Percentiles rank a stretch among this genome's conserved stretches.
Evolutionary conservation across 2,888 invertebrate genomes (phyloP).

Genomic region (Lithosia quadra): DNA sequence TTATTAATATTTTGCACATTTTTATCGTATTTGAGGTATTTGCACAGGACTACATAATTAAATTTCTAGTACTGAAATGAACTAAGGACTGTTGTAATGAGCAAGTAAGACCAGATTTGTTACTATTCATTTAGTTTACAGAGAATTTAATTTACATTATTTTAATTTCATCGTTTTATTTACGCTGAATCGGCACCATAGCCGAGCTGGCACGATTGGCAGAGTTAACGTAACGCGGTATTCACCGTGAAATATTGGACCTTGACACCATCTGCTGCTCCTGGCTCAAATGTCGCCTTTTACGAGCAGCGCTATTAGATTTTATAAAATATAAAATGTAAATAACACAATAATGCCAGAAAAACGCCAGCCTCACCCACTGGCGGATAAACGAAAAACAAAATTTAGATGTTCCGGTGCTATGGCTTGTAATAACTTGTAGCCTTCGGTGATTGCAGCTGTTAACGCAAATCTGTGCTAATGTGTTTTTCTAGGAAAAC

Average conservation of each 20-base stretch:
- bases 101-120: not conserved
- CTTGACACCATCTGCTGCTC: constrained; percentile 51
- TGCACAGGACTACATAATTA: too few relatives aligned
- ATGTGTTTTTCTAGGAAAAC: constrained; percentile 8
- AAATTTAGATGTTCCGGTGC: constrained; percentile 26
- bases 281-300: constrained; percentile 46
- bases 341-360: constrained; percentile 35
- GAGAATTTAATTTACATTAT: not conserved
- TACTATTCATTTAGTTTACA: not conserved
- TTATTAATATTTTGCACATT: not conserved
- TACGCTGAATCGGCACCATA: constrained; percentile 15
- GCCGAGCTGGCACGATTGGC: constrained; percentile 35
- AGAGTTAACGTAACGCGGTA: constrained; percentile 35
- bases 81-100: not conserved
- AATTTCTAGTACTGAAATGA: too few relatives aligned
- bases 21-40: not conserved
- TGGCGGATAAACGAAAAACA: constrained; percentile 26
- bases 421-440: constrained; percentile 31
- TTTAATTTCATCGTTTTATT: constrained; percentile 15
- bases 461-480: constrained; percentile 38
- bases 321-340: constrained; percentile 51
- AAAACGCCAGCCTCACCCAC: constrained; percentile 11
- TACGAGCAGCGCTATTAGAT: constrained; percentile 51
- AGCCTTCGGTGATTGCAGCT: constrained; percentile 28
- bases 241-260: constrained; percentile 47